Evolutionary conservation across 2,888 invertebrate species (phyloP), one percentile per base, ranked within the genome.

Genomic region (Amorpha juglandis): DNA sequence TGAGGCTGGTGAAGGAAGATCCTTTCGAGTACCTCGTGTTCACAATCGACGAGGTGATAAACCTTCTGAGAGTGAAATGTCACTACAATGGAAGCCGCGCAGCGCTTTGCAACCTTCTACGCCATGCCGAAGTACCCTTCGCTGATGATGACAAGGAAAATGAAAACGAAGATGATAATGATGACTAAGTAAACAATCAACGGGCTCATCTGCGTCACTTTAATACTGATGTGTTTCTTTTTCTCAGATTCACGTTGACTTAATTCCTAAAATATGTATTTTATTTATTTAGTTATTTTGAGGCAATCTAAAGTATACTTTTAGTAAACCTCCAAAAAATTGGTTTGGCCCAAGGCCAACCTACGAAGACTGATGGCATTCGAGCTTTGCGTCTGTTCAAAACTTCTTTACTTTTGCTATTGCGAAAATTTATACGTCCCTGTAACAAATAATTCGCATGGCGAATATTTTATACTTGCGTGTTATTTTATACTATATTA

Each of bases 261-360:
- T 45, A 12, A 14, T 14, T 45, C 14, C 14, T 45, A 45, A n/a
- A n/a, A n/a, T n/a, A n/a, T n/a, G n/a, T n/a, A n/a, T n/a, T n/a
- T n/a, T n/a, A n/a, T n/a, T n/a, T n/a, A n/a, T n/a, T n/a, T n/a
- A 1, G 19, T 50, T 19, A 19, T 50, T 50, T 19, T 50, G 50
- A 50, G 50, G 50, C 16, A 50, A 50, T 50, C 50, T 50, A 50
- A 50, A 50, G 50, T 19, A 45, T 45, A 50, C 19, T 50, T 50
- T 50, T 19, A 19, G 50, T 50, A 50, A 11, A 50, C 19, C 19
- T 50, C 50, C 19, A 19, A 50, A 50, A 38, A 9, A 50, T 9
- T 50, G 0, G 19, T 50, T 19, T 19, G 50, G 50, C 50, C 19
- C 8, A 50, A 50, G 50, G 19, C 19, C 9, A 45, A 50, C 50